Conservation (phyloP, 2,113 vertebrate genomes). For the Arenaria interpres region DNA sequence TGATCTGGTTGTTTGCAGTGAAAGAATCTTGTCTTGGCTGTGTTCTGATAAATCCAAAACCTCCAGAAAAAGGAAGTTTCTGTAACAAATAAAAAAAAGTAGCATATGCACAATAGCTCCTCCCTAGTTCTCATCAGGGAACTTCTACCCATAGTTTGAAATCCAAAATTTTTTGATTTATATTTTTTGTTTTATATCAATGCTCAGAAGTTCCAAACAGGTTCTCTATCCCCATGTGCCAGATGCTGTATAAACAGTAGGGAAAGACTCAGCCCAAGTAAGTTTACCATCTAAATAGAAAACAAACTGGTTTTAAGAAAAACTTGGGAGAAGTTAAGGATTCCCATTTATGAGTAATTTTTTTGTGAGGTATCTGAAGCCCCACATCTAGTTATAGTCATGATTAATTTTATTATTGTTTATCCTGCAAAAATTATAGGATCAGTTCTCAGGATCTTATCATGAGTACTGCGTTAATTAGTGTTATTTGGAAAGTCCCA, state of each 20-base stretch:
- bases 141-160: neutral
- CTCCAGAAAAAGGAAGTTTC: neutral
- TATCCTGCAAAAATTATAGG: neutral
- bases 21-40: neutral
- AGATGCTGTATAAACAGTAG: neutral
- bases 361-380: neutral
- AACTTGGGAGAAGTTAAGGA: neutral
- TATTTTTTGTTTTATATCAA: neutral
- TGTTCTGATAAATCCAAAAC: neutral
- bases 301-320: neutral
- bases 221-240: neutral
- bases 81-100: neutral
- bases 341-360: neutral
- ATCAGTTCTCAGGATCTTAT: neutral
- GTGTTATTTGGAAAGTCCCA: conserved; percentile 32
- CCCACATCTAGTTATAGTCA: neutral
- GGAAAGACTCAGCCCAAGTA: neutral
- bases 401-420: neutral
- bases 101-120: neutral
- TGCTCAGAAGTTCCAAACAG: neutral
- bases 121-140: neutral
- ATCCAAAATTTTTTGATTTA: neutral
- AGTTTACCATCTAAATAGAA: neutral
- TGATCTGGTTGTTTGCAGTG: neutral
- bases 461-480: neutral